Evolutionary conservation across 1,140 invertebrate species (phyloP).

Genomic region (Latrodectus geometricus): DNA sequence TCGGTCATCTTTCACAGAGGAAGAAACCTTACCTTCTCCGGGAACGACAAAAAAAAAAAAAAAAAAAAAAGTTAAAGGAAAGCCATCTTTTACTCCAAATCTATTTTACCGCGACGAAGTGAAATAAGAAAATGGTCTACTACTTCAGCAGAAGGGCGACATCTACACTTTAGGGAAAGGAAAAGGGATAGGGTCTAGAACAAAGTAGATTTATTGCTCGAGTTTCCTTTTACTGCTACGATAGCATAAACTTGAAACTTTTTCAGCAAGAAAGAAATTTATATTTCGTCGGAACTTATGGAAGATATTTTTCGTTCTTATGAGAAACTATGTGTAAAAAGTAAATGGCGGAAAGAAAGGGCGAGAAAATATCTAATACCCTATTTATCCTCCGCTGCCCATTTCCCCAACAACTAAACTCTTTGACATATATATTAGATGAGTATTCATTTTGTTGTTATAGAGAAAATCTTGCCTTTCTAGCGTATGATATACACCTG

Average conservation of each 20-base stretch:
- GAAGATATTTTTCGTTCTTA: neutral
- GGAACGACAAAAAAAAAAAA: neutral
- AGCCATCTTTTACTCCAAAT: neutral
- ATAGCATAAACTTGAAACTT: slow-evolving; percentile 49
- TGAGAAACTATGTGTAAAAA: slow-evolving; percentile 29
- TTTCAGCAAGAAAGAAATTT: slow-evolving; percentile 18
- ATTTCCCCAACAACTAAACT: slow-evolving; percentile 29
- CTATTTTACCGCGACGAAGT: slow-evolving; percentile 9
- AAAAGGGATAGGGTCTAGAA: slow-evolving; percentile 9
- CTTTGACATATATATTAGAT: slow-evolving; percentile 46
- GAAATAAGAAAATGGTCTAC: slow-evolving; percentile 26
- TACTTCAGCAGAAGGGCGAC: slow-evolving; percentile 13
- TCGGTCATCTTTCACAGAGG: neutral
- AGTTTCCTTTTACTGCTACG: slow-evolving; percentile 40
- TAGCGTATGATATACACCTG: neutral
- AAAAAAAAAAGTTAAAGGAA: neutral
- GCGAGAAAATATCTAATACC: slow-evolving; percentile 4
- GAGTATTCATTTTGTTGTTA: neutral
- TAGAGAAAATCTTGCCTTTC: neutral
- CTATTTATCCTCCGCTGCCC: slow-evolving; percentile 27
- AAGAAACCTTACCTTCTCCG: neutral
- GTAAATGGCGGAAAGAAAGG: slow-evolving; percentile 23
- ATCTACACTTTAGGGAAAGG: slow-evolving; percentile 21
- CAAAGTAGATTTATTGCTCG: slow-evolving; percentile 49
- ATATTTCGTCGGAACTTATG: slow-evolving; percentile 28